Conservation (phyloP, 2,888 invertebrate species). For the Cataglyphis altisquamis region DNA sequence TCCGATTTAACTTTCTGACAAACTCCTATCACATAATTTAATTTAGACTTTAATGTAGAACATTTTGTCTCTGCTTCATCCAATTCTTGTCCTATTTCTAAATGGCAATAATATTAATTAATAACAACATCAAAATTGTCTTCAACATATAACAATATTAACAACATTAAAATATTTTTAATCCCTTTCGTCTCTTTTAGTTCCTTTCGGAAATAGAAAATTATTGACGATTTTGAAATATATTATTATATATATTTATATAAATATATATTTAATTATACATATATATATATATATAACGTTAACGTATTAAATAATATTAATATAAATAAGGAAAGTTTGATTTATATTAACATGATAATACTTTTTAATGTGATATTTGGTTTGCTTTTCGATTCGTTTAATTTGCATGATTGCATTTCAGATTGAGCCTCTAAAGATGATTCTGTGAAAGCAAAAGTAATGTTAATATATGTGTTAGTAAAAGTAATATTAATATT, state of each 20-base stretch:
- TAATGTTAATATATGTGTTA: neutral
- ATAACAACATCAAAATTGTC: neutral
- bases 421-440: constrained; percentile 3
- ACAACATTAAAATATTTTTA: neutral
- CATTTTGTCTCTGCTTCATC: constrained; percentile 85
- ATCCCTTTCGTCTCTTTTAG: neutral
- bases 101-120: constrained; percentile 10
- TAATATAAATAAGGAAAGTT: neutral
- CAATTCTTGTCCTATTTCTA: constrained; percentile 85
- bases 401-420: constrained; percentile 30
- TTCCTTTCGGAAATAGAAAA: neutral
- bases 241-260: neutral
- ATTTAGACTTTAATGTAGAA: constrained; percentile 84
- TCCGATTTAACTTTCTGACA: constrained; percentile 79
- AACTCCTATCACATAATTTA: constrained; percentile 86
- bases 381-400: constrained; percentile 63
- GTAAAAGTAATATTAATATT: neutral
- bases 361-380: constrained; percentile 71
- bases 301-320: neutral
- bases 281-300: neutral
- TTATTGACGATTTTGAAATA: neutral
- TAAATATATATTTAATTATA: neutral
- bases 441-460: constrained; percentile 29
- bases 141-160: neutral
- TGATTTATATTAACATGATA: neutral